These are phyloP conservation scores for Coreoperca whiteheadi DNA, from an alignment of 2,113 vertebrate genomes.

Conservation along the genomic window DNA sequence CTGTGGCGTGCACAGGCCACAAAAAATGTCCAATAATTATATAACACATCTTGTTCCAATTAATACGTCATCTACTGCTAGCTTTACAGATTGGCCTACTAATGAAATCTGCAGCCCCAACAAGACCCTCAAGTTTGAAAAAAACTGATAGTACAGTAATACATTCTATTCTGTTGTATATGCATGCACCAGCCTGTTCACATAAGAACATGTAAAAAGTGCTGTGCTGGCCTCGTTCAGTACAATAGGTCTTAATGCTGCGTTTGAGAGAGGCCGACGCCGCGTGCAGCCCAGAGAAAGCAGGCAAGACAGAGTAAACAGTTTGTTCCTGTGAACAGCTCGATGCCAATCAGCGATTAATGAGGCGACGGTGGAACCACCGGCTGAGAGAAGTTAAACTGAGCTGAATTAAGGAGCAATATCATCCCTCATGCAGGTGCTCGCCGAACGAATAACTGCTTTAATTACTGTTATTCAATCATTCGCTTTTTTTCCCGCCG, in stretches of 20 bases:
- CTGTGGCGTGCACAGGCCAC: too few relatives aligned
- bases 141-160: constrained; percentile 8
- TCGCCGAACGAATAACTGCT: constrained; percentile 98
- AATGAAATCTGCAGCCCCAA: too few relatives aligned
- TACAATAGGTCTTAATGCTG: constrained; percentile 79
- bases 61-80: too few relatives aligned
- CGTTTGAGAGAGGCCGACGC: constrained; percentile 56
- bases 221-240: constrained; percentile 24
- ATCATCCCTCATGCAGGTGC: constrained; percentile 94
- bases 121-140: too few relatives aligned
- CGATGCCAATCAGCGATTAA: constrained; percentile 89
- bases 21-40: too few relatives aligned
- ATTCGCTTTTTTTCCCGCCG: constrained; percentile 87
- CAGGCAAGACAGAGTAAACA: constrained; percentile 85
- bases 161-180: constrained; percentile 1
- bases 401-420: constrained; percentile 88
- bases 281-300: constrained; percentile 75
- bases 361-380: constrained; percentile 86
- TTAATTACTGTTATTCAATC: constrained; percentile 99
- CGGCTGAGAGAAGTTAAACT: constrained; percentile 87
- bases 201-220: constrained; percentile 45
- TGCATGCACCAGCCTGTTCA: constrained; percentile 32
- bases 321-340: constrained; percentile 85
- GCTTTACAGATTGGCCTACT: too few relatives aligned
- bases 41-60: too few relatives aligned